A percentile compares a stretch with the other conserved stretches of the same genome.
These are phyloP conservation scores for Leucophenga varia DNA, from an alignment of 1,140 invertebrate genomes.

Conservation along the genomic window DNA sequence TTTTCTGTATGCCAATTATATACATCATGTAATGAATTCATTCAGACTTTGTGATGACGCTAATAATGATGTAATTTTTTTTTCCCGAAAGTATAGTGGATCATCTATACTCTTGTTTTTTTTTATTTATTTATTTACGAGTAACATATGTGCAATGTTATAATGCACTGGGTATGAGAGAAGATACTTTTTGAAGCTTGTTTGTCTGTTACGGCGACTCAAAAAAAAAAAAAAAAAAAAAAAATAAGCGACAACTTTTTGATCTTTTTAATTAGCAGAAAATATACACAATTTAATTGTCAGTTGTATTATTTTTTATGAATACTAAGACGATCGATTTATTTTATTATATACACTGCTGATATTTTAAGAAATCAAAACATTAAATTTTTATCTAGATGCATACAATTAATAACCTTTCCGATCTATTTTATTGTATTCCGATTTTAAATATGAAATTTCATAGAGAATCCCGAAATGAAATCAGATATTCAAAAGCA, in stretches of 20 bases:
- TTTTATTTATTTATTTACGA: neutral
- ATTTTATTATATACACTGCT: too few species aligned
- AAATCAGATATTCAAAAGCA: neutral
- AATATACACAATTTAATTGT: constrained; percentile 48
- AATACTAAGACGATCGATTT: neutral
- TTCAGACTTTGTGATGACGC: neutral
- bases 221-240: too few species aligned
- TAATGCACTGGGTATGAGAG: too few species aligned
- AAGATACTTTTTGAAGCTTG: too few species aligned
- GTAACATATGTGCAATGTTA: too few species aligned
- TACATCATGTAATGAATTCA: neutral
- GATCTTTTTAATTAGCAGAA: constrained; percentile 48
- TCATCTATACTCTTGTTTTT: neutral
- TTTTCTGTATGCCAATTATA: neutral
- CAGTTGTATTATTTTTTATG: neutral
- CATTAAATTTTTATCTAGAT: neutral
- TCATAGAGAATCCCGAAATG: neutral
- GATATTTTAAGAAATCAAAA: neutral
- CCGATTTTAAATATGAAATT: neutral
- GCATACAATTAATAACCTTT: too few species aligned
- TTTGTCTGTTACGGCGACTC: too few species aligned
- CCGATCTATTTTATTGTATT: neutral
- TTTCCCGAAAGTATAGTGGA: too few species aligned
- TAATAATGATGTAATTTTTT: constrained; percentile 1
- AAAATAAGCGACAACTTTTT: constrained; percentile 30